Evolutionary conservation across 2,888 invertebrate species (phyloP).

Genomic region (Helleia helle): DNA sequence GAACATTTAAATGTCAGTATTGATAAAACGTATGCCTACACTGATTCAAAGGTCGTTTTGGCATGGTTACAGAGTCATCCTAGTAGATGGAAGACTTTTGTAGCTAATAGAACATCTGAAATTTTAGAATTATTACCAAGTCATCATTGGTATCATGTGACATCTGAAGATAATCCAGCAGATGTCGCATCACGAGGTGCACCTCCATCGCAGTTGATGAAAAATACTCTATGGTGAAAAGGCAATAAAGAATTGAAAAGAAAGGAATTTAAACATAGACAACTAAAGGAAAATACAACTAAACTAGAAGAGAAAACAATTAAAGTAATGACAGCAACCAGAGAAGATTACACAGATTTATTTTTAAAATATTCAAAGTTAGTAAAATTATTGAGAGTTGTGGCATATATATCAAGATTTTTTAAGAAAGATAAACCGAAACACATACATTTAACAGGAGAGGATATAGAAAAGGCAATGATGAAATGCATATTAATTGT

Average conservation of each 20-base stretch:
- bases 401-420: constrained; percentile 18
- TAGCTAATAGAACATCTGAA: constrained; percentile 16
- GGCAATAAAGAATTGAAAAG: constrained; percentile 19
- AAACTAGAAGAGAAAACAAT: not conserved
- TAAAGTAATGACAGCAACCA: not conserved
- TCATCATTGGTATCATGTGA: constrained; percentile 22
- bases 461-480: no score
- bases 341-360: not conserved
- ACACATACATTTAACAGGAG: no score
- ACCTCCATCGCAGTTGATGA: constrained; percentile 13
- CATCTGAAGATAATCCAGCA: constrained; percentile 23
- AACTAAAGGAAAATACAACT: no score
- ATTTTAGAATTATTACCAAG: constrained; percentile 17
- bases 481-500: no score
- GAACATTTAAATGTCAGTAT: constrained; percentile 6
- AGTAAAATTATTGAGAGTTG: constrained; percentile 13
- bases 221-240: constrained; percentile 14
- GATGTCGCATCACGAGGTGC: constrained; percentile 27
- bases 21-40: constrained; percentile 13
- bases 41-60: constrained; percentile 14
- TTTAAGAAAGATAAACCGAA: no score
- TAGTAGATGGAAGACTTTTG: constrained; percentile 15
- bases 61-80: constrained; percentile 15
- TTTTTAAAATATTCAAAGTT: constrained; percentile 17
- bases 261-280: constrained; percentile 4